phyloP scores from a whole-genome alignment of 1,140 invertebrate species.

The Limonius californicus region DNA sequence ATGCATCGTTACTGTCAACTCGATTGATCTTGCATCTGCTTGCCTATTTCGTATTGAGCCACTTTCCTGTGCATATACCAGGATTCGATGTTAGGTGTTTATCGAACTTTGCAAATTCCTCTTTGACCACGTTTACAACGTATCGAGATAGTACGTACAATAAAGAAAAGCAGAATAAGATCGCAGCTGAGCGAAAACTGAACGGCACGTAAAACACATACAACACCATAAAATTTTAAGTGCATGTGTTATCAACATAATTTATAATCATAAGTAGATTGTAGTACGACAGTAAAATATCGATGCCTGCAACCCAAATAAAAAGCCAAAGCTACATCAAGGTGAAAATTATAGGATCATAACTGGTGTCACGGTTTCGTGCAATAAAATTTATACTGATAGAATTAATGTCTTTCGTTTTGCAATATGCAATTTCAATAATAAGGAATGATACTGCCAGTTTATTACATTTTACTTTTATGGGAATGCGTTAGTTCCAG shows the following conservation, averaged over 20 bases:
- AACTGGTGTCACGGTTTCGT: not conserved
- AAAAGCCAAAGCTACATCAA: not conserved
- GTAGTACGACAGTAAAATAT: not conserved
- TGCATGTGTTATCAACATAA: not conserved
- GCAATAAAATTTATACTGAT: not conserved
- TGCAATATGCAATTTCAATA: slow-evolving; percentile 1
- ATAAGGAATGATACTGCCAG: not conserved
- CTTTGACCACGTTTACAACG: too few relatives aligned
- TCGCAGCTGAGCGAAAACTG: not conserved
- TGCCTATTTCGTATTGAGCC: too few relatives aligned
- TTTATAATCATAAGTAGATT: slow-evolving; percentile 1
- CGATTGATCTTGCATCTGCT: too few relatives aligned
- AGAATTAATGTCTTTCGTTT: not conserved
- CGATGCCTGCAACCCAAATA: not conserved
- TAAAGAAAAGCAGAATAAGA: too few relatives aligned
- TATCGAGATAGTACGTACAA: too few relatives aligned
- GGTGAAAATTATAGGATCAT: not conserved
- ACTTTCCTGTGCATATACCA: too few relatives aligned
- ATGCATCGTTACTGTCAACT: too few relatives aligned
- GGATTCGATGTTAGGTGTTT: too few relatives aligned
- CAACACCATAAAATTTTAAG: not conserved
- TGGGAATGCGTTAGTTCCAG: not conserved
- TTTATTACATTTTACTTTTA: not conserved
- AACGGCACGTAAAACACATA: not conserved
- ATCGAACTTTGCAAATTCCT: too few relatives aligned